Conservation (phyloP, 2,797 vertebrate species). For the Benthosema pterotum region DNA sequence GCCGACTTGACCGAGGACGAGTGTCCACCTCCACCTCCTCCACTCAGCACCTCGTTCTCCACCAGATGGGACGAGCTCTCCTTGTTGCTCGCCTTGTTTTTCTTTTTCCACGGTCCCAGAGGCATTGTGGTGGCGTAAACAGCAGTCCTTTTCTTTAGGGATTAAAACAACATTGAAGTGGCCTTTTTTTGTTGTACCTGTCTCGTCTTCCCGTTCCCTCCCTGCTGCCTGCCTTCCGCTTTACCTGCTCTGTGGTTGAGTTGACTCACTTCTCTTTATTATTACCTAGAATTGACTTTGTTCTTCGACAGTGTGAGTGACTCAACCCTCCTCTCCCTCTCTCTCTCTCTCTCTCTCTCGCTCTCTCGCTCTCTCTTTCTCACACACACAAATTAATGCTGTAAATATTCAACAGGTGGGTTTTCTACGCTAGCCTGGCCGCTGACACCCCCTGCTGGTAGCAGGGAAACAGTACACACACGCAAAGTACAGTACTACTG, state of each 20-base stretch:
- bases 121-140: constrained; percentile 79
- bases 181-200: constrained; percentile 62
- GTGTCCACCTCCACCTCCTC: constrained; percentile 67
- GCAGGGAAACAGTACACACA: too few species aligned
- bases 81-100: constrained; percentile 78
- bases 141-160: constrained; percentile 19
- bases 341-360: too few species aligned
- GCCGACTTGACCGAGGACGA: constrained; percentile 50
- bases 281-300: constrained; percentile 50
- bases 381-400: constrained; percentile 1
- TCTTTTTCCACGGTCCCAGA: constrained; percentile 84
- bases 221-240: constrained; percentile 58
- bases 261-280: too few species aligned
- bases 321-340: constrained; percentile 14
- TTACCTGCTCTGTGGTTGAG: constrained; percentile 6
- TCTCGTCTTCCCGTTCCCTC: constrained; percentile 33
- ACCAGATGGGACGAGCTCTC: constrained; percentile 80
- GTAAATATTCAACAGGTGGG: constrained; percentile 70
- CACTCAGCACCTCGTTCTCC: constrained; percentile 83
- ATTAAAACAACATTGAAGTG: constrained; percentile 64
- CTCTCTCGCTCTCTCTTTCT: too few species aligned
- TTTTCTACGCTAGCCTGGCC: background rate
- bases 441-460: too few species aligned
- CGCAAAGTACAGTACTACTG: too few species aligned
- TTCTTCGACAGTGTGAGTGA: constrained; percentile 41